These are phyloP conservation scores for Carettochelys insculpta DNA, from an alignment of 2,113 vertebrate genomes.

Conservation along the genomic window DNA sequence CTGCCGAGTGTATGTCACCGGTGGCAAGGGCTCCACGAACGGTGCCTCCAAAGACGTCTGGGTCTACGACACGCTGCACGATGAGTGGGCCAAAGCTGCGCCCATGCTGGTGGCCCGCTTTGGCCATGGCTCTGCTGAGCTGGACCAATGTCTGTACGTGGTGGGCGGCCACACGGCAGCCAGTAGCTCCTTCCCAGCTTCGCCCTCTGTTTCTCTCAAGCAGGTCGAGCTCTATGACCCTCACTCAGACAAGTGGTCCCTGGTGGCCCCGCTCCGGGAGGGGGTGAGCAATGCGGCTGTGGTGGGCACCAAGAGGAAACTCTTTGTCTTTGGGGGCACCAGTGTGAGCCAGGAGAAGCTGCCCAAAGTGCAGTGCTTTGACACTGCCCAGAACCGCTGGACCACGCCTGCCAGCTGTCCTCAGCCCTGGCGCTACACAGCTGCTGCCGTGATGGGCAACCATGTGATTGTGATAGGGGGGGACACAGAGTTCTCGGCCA, in stretches of 20 bases:
- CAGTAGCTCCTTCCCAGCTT: constrained; percentile 85
- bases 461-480: constrained; percentile 94
- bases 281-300: constrained; percentile 90
- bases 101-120: constrained; percentile 90
- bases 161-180: constrained; percentile 89
- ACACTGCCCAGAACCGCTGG: constrained; percentile 87
- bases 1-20: constrained; percentile 88
- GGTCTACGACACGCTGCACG: constrained; percentile 88
- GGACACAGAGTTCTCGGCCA: constrained; percentile 87
- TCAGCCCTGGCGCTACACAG: constrained; percentile 89
- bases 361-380: constrained; percentile 88
- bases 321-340: constrained; percentile 88
- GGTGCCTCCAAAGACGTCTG: constrained; percentile 91
- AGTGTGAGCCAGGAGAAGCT: constrained; percentile 86
- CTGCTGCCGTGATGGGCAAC: constrained; percentile 85
- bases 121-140: constrained; percentile 87
- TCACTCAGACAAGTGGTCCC: constrained; percentile 84
- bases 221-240: constrained; percentile 89
- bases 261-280: constrained; percentile 86
- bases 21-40: constrained; percentile 87
- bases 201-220: constrained; percentile 87
- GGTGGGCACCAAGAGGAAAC: constrained; percentile 86
- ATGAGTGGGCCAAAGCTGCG: constrained; percentile 89
- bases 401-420: constrained; percentile 85
- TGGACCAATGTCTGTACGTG: constrained; percentile 86